Conservation (phyloP, 1,140 invertebrate species). For the Drosophila elegans region DNA sequence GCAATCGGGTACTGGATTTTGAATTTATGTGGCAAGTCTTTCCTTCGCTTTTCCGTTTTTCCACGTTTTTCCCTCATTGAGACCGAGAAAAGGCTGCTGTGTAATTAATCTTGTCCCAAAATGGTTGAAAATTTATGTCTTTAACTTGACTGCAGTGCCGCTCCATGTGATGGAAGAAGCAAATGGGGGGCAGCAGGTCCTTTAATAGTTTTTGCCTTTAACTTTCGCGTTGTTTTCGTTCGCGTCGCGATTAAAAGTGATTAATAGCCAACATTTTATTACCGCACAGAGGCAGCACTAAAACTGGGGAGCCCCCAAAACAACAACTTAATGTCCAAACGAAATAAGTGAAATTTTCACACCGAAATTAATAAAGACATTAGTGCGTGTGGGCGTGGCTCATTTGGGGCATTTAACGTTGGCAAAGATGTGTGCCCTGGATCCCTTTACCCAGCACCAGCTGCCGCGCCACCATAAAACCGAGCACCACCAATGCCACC, state of each 20-base stretch:
- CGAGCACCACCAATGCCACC: conserved; percentile 43
- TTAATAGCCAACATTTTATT: conserved; percentile 72
- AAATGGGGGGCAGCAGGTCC: conserved; percentile 3
- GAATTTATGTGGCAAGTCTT: conserved; percentile 73
- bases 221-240: conserved; percentile 50
- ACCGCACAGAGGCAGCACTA: conserved; percentile 44
- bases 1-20: conserved; percentile 18
- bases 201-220: conserved; percentile 51
- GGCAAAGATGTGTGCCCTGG: conserved; percentile 61
- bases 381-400: conserved; percentile 51
- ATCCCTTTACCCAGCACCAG: conserved; percentile 59
- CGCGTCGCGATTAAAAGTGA: conserved; percentile 77
- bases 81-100: conserved; percentile 47
- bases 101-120: conserved; percentile 83
- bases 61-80: conserved; percentile 21
- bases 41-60: conserved; percentile 22
- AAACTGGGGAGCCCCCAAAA: conserved; percentile 24
- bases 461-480: conserved; percentile 60
- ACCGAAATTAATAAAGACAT: conserved; percentile 81
- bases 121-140: conserved; percentile 84
- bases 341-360: conserved; percentile 75
- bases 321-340: conserved; percentile 77
- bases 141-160: conserved; percentile 63
- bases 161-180: conserved; percentile 28
- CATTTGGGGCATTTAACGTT: conserved; percentile 46